Evolutionary conservation across 2,797 vertebrate species (phyloP).

Genomic region (Apodemus agrarius): DNA sequence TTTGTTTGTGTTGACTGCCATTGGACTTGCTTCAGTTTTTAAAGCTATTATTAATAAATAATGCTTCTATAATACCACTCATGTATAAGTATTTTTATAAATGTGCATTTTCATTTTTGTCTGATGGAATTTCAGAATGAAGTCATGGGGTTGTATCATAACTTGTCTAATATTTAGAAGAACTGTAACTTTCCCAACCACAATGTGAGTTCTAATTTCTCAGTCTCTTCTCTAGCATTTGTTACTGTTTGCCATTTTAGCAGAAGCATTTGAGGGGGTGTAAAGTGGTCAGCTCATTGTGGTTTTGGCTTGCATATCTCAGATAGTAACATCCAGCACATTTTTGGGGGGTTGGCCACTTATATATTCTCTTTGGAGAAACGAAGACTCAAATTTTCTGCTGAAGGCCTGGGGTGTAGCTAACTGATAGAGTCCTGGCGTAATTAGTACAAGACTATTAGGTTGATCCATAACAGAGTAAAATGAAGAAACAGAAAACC

Average conservation of each 20-base stretch:
- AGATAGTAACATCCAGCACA: background rate
- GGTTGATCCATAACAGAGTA: background rate
- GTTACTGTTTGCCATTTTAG: background rate
- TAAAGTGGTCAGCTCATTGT: background rate
- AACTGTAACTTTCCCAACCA: background rate
- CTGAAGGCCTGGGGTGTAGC: background rate
- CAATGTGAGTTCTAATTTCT: background rate
- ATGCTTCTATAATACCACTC: background rate
- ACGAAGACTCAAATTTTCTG: conserved; percentile 11
- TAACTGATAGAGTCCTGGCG: background rate
- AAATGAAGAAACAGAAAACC: background rate
- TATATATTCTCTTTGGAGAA: conserved; percentile 16
- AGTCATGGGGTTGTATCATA: background rate
- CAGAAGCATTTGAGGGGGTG: background rate
- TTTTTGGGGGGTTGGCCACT: background rate
- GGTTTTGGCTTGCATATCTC: background rate
- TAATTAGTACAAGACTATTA: background rate
- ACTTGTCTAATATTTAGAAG: background rate
- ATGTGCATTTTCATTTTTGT: conserved; percentile 28
- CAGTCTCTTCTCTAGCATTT: background rate
- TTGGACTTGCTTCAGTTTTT: background rate
- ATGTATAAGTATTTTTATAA: background rate
- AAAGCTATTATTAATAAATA: background rate
- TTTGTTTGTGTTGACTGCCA: conserved; percentile 11
- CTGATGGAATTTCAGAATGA: background rate